phyloP scores from a whole-genome alignment of 1,140 invertebrate species.

The Diabrotica undecimpunctata region DNA sequence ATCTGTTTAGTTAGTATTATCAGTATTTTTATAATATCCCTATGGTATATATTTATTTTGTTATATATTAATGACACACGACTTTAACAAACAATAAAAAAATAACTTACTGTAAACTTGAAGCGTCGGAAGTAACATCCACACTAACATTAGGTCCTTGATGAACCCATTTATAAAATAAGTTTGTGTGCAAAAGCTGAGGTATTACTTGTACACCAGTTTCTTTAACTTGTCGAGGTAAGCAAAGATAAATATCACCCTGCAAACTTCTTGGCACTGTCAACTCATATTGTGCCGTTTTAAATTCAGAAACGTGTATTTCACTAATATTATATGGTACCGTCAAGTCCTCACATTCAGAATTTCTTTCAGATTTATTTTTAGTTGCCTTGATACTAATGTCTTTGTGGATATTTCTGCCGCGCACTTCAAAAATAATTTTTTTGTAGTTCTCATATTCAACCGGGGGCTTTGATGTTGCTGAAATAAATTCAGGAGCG shows the following conservation, averaged over 20 bases:
- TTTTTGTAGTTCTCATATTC: conserved; percentile 34
- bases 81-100: background rate
- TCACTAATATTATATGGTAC: conserved; percentile 34
- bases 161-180: conserved; percentile 34
- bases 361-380: conserved; percentile 32
- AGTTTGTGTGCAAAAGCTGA: conserved; percentile 22
- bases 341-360: conserved; percentile 31
- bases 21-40: no score
- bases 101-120: background rate
- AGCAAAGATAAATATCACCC: conserved; percentile 38
- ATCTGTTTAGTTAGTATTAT: no score
- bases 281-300: conserved; percentile 33
- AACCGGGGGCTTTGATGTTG: conserved; percentile 21
- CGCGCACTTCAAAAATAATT: conserved; percentile 39
- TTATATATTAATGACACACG: no score
- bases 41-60: no score
- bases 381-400: conserved; percentile 38
- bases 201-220: conserved; percentile 14
- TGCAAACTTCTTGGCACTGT: conserved; percentile 32
- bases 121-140: conserved; percentile 12
- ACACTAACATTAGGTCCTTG: conserved; percentile 38
- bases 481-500: conserved; percentile 28
- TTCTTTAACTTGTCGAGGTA: conserved; percentile 26
- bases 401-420: conserved; percentile 35
- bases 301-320: conserved; percentile 24